These are phyloP conservation scores for Tetramorium alpestre DNA, from an alignment of 1,140 invertebrate species.

Conservation along the genomic window DNA sequence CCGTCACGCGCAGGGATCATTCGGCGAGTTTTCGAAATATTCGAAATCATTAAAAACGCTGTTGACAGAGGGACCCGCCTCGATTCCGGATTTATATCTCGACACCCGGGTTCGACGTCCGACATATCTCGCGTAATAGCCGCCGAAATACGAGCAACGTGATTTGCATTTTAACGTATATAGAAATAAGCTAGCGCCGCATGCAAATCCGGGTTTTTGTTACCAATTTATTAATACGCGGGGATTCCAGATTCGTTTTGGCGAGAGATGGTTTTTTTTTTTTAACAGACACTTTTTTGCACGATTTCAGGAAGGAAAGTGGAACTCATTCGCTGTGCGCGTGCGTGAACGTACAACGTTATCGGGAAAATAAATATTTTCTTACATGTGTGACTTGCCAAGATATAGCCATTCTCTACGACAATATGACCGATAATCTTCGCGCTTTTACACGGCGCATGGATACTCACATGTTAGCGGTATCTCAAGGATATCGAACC, in stretches of 20 bases:
- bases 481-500: conserved; percentile 56
- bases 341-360: neutral
- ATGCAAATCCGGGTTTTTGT: conserved; percentile 5
- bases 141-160: conserved; percentile 28
- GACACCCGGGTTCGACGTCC: conserved; percentile 8
- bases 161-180: conserved; percentile 37
- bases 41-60: conserved; percentile 50
- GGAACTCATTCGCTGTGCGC: neutral
- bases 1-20: conserved; percentile 35
- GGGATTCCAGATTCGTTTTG: neutral
- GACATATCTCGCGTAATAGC: conserved; percentile 26
- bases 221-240: conserved; percentile 34
- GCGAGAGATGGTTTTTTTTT: neutral
- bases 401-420: conserved; percentile 1
- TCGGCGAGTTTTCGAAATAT: conserved; percentile 52
- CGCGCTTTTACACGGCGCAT: neutral
- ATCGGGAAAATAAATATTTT: conserved; percentile 13
- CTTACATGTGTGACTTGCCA: neutral
- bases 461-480: neutral
- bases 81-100: conserved; percentile 38
- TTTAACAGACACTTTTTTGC: neutral
- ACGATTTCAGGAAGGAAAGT: neutral
- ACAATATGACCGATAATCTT: conserved; percentile 32
- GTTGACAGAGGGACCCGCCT: conserved; percentile 27
- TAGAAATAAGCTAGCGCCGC: conserved; percentile 23